Conservation (phyloP, 2,888 invertebrate species). For the Apoda limacodes region DNA sequence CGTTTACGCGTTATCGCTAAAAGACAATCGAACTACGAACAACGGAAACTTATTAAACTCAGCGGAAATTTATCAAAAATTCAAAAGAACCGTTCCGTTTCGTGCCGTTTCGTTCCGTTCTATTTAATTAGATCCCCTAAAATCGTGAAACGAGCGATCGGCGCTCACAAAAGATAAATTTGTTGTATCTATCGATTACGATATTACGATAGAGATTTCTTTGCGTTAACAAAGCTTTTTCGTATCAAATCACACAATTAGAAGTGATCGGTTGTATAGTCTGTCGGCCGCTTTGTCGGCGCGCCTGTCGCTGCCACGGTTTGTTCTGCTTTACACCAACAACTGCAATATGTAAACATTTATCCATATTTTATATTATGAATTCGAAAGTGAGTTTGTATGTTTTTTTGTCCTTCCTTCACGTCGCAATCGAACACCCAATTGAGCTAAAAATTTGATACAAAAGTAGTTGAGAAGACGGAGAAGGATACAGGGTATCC, state of each 20-base stretch:
- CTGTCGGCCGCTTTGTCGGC: conserved; percentile 58
- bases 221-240: conserved; percentile 61
- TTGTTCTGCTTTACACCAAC: conserved; percentile 26
- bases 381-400: background rate
- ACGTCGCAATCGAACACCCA: background rate
- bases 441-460: background rate
- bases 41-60: too few species aligned
- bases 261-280: conserved; percentile 54
- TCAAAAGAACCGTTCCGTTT: background rate
- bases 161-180: conserved; percentile 53
- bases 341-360: background rate
- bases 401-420: background rate
- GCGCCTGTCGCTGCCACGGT: conserved; percentile 41
- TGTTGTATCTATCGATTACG: conserved; percentile 51
- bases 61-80: too few species aligned
- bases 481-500: background rate
- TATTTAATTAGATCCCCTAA: conserved; percentile 37
- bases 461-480: background rate
- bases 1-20: conserved; percentile 23
- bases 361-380: background rate
- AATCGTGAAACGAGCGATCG: conserved; percentile 34
- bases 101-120: conserved; percentile 31
- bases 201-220: conserved; percentile 60
- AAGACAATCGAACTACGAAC: conserved; percentile 23
- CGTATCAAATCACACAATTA: conserved; percentile 69